Base-by-base conservation (phyloP, 2,797 vertebrate genomes). In the Coilia nasus region DNA sequence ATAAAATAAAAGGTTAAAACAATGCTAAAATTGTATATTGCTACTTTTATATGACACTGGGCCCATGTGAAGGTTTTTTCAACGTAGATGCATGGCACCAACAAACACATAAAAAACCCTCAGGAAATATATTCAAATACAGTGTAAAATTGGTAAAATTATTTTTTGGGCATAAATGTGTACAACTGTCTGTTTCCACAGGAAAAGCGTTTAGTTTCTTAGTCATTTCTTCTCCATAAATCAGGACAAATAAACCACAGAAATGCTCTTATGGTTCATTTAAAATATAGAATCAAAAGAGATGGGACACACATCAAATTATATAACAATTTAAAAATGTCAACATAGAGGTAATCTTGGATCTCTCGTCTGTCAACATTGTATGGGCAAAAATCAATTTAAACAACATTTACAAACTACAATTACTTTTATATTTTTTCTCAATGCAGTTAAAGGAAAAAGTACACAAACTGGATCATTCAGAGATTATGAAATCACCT, bases 401-500 rank as follows among this genome's bases (percentile, higher is more conserved):
- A 80, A 28, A 86, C 57, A 84, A 86, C 82, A 75, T 81, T 31
- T 82, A 82, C 44, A 71, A 71, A 82, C 82, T 83, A 83, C 84
- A 60, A 83, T 78, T 25, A 28, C 23, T 67, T 67, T 25, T 71
- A 71, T 71, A 31, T 35, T 14, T 35, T 14, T 71, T 35, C 67
- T 71, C 31, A 71, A 71, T 35, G 15, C 67, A 17, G 17, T 85
- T 88, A 90, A 87, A 87, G 82, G 19, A 87, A 75, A 87, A 60
- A 21, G 84, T 89, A 89, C 83, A 88, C 90, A 90, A 91, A 87
- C 82, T 87, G 89, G 87, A 89, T 92, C 82, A 84, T 87, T 88
- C 81, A 84, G 84, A 88, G 84, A 87, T 84, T 84, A 90, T 87
- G 89, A 92, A 93, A 91, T 94, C 90, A 93, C 95, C 95, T 96